Percentiles rank a stretch among this genome's conserved stretches.
These are phyloP conservation scores for Mellivora capensis DNA, from an alignment of 2,113 vertebrate species.

Conservation along the genomic window DNA sequence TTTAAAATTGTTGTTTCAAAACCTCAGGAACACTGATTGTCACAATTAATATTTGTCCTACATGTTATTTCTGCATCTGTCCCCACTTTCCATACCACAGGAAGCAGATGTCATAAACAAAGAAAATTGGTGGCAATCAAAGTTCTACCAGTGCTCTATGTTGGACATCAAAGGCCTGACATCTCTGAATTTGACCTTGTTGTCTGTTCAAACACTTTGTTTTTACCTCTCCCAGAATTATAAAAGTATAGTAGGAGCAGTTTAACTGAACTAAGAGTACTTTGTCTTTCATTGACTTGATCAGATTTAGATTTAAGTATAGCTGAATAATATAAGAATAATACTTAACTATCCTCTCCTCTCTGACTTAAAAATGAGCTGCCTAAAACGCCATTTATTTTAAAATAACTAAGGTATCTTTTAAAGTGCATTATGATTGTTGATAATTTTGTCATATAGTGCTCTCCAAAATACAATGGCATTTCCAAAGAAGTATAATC, in stretches of 20 bases:
- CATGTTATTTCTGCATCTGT: constrained; percentile 41
- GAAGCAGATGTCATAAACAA: constrained; percentile 73
- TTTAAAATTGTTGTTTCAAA: constrained; percentile 44
- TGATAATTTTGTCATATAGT: background rate
- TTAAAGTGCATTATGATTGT: background rate
- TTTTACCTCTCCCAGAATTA: constrained; percentile 47
- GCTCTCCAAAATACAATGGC: background rate
- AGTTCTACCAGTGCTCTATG: constrained; percentile 54
- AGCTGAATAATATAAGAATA: background rate
- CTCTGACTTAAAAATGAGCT: background rate
- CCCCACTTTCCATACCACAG: constrained; percentile 33
- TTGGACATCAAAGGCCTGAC: constrained; percentile 46
- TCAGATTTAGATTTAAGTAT: background rate
- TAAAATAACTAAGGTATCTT: background rate
- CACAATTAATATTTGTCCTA: constrained; percentile 55
- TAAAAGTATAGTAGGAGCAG: constrained; percentile 32
- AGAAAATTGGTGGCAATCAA: constrained; percentile 63
- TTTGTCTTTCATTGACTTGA: background rate
- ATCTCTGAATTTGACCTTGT: constrained; percentile 67
- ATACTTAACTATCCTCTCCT: background rate
- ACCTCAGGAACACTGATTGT: background rate
- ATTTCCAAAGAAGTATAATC: background rate
- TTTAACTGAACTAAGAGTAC: background rate
- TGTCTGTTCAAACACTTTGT: constrained; percentile 40
- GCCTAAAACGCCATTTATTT: background rate